Base-by-base conservation (phyloP, 2,797 vertebrate species). In the Harpagifer antarcticus region DNA sequence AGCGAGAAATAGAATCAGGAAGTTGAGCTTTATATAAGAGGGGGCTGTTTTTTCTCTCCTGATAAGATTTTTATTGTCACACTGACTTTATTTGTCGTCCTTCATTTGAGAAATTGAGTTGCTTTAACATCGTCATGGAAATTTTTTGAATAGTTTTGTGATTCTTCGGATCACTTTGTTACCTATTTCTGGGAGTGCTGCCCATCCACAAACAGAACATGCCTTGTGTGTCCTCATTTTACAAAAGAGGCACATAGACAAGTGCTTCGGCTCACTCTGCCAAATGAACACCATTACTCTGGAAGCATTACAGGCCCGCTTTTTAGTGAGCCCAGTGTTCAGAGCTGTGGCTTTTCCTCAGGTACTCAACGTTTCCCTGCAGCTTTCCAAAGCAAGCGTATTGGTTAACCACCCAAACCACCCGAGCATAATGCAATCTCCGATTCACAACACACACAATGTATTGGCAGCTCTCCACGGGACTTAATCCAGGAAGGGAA, bases 371-470 rank as follows among this genome's bases (percentile, higher is more conserved):
- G 66, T 91, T 90, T 89, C 90, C 90, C 83, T 81, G 82, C 72
- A 82, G 90, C 83, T 72, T 78, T 91, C 83, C 85, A 89, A 88
- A 89, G 86, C 86, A 89, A 91, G 89, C 88, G 78, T 59, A 72
- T 88, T 68, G 89, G 93, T 93, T 94, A 94, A 93, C 92, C 93
- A 88, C 89, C 82, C 79, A 86, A 91, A 92, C 89, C 91, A 82
- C 91, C 90, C 78, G 50, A 89, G 89, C 90, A 91, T 84, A 93
- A 91, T 89, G 91, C 89, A 92, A 92, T 90, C 88, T 90, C 89
- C 87, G 55, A 92, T 82, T 91, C 90, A 88, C 87, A 89, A 89
- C 90, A 90, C 86, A 89, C 85, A 87, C 83, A 92, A 91, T 80
- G 88, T 74, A 79, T 68, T 93, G 92, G 90, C 89, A 89, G 86